Base-by-base conservation (phyloP, 2,888 invertebrate species). In the Carterocephalus palaemon region DNA sequence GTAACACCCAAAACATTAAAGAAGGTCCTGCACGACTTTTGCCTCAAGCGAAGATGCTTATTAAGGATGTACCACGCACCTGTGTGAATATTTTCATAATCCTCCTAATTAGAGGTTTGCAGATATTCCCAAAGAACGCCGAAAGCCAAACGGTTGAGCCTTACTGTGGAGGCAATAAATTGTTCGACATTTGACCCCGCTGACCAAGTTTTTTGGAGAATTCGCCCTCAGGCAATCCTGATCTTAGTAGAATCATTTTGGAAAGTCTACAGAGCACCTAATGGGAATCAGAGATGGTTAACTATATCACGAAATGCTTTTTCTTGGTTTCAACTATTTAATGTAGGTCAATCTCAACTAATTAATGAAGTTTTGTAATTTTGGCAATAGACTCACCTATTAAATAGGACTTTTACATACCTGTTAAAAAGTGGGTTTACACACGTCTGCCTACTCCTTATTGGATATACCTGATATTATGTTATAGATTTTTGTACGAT, bases 31-130 rank as follows among this genome's bases (percentile, higher is more conserved):
- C 86, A 86, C 86, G 86, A 83, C 69, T 74, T 42, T 42, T 55
- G 86, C 86, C 86, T 64, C 66, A 56, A 83, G 86, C 85, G 62
- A 77, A 81, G 72, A 75, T 71, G 71, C 83, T 85, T 85, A 85
- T 86, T 85, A 86, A 73, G 82, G 76, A 66, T 68, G 77, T 66
- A 62, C 74, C 75, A 64, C 63, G 83, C 86, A 86, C 86, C 86
- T 86, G 86, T 86, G 84, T 84, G 85, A 84, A 85, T 85, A 77
- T 84, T 83, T 80, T 77, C 83, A 83, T 84, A 84, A 83, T 82
- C 83, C 79, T 69, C 74, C 75, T 86, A 86, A 86, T 86, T 86
- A 86, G 79, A 78, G 86, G 86, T 85, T 84, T 73, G 86, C 84
- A 76, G 76, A 81, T 80, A 67, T 81, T 77, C 80, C 82, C 83